These are phyloP conservation scores for Paracyclopina nana DNA, from an alignment of 1,140 invertebrate species.

Conservation along the genomic window DNA sequence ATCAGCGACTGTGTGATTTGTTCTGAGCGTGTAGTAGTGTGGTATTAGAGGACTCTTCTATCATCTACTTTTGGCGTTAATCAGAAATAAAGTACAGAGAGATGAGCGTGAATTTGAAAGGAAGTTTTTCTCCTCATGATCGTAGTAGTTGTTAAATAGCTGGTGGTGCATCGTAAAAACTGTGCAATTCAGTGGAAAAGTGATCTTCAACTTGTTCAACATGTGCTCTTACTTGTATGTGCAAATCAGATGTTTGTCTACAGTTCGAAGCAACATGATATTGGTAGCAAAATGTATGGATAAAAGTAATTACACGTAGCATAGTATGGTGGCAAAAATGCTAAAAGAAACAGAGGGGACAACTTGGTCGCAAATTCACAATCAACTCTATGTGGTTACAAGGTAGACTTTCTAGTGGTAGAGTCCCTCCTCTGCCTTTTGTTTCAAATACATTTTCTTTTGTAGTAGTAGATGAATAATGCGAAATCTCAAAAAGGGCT, in stretches of 20 bases:
- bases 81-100: too few species aligned
- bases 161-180: too few species aligned
- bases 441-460: background rate
- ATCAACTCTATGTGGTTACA: background rate
- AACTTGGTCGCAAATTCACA: background rate
- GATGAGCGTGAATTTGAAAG: too few species aligned
- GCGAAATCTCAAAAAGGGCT: background rate
- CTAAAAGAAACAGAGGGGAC: background rate
- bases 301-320: background rate
- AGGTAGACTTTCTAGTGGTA: constrained; percentile 2
- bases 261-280: background rate
- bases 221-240: too few species aligned
- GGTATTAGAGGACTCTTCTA: too few species aligned
- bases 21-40: too few species aligned
- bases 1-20: too few species aligned
- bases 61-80: too few species aligned
- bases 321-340: background rate
- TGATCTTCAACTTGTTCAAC: too few species aligned
- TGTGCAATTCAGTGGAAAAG: too few species aligned
- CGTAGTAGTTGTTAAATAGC: too few species aligned
- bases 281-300: background rate
- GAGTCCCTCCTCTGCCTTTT: background rate
- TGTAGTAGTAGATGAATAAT: background rate
- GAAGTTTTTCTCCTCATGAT: too few species aligned
- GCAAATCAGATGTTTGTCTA: constrained; percentile 1